Evolutionary conservation across 2,113 vertebrate species (phyloP).

Genomic region (Menura novaehollandiae): DNA sequence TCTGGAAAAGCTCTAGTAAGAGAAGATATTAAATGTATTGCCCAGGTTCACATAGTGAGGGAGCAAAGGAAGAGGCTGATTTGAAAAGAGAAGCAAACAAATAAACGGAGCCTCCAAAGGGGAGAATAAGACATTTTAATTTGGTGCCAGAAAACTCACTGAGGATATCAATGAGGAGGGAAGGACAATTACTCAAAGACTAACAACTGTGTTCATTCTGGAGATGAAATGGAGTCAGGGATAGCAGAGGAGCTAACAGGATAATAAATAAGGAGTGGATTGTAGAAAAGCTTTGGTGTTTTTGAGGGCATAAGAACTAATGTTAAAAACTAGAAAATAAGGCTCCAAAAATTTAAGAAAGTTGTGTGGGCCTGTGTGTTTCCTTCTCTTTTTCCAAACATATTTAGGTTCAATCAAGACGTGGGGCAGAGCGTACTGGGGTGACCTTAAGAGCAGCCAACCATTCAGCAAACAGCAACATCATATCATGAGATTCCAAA

Average conservation of each 20-base stretch:
- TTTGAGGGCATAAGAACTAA: background rate
- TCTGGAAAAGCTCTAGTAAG: background rate
- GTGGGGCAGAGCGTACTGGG: background rate
- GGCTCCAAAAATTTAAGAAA: background rate
- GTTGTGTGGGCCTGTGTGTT: background rate
- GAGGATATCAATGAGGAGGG: background rate
- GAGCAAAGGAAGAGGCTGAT: background rate
- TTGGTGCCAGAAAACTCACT: background rate
- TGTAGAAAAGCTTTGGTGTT: background rate
- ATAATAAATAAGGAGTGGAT: background rate
- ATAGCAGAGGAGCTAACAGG: background rate
- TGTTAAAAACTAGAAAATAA: background rate
- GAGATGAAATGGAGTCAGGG: background rate
- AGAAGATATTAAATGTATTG: background rate
- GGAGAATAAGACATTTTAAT: background rate
- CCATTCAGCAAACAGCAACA: background rate
- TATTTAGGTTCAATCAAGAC: background rate
- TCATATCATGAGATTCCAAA: background rate
- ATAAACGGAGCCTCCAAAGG: background rate
- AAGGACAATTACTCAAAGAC: background rate
- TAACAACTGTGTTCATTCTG: background rate
- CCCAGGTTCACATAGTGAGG: background rate
- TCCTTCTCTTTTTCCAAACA: background rate
- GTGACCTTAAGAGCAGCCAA: background rate
- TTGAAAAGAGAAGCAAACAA: background rate